phyloP scores from a whole-genome alignment of 2,113 vertebrate species.

The Mus musculus region DNA sequence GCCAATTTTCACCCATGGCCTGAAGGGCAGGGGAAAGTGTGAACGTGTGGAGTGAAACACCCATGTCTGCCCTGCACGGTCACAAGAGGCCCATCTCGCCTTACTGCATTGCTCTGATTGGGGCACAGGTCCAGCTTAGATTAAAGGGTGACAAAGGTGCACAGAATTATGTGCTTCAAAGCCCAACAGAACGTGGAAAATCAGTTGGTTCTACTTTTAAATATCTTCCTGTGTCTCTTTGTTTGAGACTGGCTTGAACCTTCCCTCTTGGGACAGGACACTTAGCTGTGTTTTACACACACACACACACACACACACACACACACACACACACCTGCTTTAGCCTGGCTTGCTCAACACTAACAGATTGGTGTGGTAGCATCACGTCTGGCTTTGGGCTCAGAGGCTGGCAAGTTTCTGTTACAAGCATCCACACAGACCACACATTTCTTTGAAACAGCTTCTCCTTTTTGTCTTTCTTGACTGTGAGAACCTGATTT shows the following conservation, averaged over 20 bases:
- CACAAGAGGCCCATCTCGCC: fast-evolving
- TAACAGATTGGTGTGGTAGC: fast-evolving
- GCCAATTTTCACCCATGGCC: neutral
- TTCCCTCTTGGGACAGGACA: neutral
- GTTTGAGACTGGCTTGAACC: neutral
- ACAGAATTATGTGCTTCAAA: fast-evolving
- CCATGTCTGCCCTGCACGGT: neutral
- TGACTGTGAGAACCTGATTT: fast-evolving
- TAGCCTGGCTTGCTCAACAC: fast-evolving
- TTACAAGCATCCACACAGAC: neutral
- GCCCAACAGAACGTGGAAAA: fast-evolving
- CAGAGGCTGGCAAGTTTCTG: neutral
- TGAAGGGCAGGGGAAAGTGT: neutral
- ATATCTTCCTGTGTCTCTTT: neutral
- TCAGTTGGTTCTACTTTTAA: fast-evolving
- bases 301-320: neutral
- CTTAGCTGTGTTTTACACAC: neutral
- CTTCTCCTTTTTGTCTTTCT: neutral
- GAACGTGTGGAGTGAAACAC: neutral
- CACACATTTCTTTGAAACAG: neutral
- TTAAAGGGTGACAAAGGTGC: fast-evolving
- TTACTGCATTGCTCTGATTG: fast-evolving
- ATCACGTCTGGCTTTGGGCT: neutral
- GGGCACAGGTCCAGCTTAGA: too few relatives aligned
- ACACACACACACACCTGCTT: neutral